Percentiles rank a stretch among this genome's conserved stretches.
Evolutionary conservation across 2,113 vertebrate genomes (phyloP).

Genomic region (Myrmophylax atrothorax): DNA sequence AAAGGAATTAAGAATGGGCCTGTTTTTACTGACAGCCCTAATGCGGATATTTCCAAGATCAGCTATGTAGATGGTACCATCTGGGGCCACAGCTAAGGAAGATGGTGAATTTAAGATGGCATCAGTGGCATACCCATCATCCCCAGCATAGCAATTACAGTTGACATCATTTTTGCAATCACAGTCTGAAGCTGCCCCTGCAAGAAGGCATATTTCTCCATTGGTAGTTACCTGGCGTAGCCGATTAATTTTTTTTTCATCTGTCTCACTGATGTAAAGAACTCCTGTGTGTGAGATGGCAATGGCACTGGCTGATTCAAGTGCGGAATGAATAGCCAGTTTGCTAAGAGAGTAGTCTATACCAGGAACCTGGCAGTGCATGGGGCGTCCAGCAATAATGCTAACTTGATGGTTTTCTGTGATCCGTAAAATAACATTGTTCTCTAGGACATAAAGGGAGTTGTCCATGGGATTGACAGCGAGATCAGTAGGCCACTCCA

Average conservation of each 20-base stretch:
- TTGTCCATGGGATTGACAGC: constrained; percentile 99
- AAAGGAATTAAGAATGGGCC: constrained; percentile 81
- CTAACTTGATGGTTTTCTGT: constrained; percentile 99
- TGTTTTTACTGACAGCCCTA: constrained; percentile 91
- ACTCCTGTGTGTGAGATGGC: constrained; percentile 94
- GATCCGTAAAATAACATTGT: constrained; percentile 97
- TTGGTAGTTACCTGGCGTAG: constrained; percentile 94
- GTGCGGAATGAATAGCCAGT: constrained; percentile 94
- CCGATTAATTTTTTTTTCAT: constrained; percentile 98
- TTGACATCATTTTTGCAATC: constrained; percentile 99
- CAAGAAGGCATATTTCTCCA: constrained; percentile 96
- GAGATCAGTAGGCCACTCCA: constrained; percentile 98
- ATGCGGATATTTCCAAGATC: constrained; percentile 98
- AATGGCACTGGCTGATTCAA: constrained; percentile 96
- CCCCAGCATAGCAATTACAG: constrained; percentile 97
- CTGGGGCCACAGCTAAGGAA: constrained; percentile 93
- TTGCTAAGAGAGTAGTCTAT: constrained; percentile 99
- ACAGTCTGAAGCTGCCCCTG: constrained; percentile 93
- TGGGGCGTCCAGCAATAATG: constrained; percentile 96
- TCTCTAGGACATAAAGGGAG: constrained; percentile 96
- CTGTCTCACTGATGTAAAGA: constrained; percentile 97
- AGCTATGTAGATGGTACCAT: constrained; percentile 94
- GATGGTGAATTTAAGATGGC: constrained; percentile 95
- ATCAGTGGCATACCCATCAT: constrained; percentile 95
- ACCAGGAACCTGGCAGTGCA: constrained; percentile 98